These are phyloP conservation scores for Hucho hucho DNA, from an alignment of 2,113 vertebrate genomes.

Conservation along the genomic window DNA sequence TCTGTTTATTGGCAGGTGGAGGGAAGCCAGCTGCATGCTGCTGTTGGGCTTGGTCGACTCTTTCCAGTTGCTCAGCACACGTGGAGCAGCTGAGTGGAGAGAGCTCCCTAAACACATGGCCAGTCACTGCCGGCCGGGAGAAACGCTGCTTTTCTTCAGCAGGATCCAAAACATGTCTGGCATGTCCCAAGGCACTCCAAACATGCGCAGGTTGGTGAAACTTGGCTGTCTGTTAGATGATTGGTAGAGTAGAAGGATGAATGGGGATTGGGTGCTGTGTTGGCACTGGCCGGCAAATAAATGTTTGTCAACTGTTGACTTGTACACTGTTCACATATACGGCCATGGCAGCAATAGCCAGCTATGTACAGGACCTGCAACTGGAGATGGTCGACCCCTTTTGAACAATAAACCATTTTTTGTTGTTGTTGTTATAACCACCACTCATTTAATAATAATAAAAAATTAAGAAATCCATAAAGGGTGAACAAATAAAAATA, in stretches of 20 bases:
- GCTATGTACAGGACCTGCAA: not conserved
- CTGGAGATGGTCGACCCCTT: not conserved
- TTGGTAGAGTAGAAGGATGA: not conserved
- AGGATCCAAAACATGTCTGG: constrained; percentile 28
- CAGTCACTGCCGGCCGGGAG: not conserved
- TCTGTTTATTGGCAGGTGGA: constrained; percentile 57
- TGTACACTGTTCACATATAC: not conserved
- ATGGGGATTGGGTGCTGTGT: not conserved
- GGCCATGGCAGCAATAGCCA: not conserved
- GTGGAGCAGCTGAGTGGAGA: constrained; percentile 26
- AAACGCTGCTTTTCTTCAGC: constrained; percentile 21
- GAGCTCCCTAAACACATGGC: not conserved
- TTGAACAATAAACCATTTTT: constrained; percentile 38
- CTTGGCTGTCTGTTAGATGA: constrained; percentile 13
- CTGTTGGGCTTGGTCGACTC: not conserved
- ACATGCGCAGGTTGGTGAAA: constrained; percentile 32
- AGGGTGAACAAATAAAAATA: no score
- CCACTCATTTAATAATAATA: no score
- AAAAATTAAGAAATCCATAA: not conserved
- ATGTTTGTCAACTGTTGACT: not conserved
- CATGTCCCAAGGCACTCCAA: constrained; percentile 9
- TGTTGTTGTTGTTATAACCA: not conserved
- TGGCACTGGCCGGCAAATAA: not conserved
- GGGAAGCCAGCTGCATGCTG: constrained; percentile 31
- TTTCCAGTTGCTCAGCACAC: constrained; percentile 47